Percentiles rank a stretch among this genome's conserved stretches.
These are phyloP conservation scores for Umimayanthus chanpuru DNA, from an alignment of 92 coral and sea anemone genomes.

Conservation along the genomic window DNA sequence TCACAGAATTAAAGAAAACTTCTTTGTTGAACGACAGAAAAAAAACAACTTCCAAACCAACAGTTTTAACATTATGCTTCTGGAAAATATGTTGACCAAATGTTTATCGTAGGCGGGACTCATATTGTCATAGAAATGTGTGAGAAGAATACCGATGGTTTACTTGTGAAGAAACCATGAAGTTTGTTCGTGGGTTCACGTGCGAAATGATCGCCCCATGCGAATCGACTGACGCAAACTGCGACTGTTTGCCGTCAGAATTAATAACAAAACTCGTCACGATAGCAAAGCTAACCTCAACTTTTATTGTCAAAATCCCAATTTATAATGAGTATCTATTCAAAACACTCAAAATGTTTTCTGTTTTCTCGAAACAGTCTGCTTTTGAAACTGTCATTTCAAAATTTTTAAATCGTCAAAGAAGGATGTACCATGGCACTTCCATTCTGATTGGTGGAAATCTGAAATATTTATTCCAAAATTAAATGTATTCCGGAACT, in stretches of 20 bases:
- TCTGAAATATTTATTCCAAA: constrained; percentile 70
- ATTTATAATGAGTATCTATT: constrained; percentile 8
- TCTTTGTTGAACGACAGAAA: background rate
- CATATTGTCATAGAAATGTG: background rate
- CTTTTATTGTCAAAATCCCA: background rate
- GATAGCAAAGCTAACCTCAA: background rate
- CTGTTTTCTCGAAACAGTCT: constrained; percentile 1
- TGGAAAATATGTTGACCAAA: background rate
- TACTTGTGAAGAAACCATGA: background rate
- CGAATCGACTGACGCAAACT: background rate
- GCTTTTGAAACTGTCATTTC: constrained; percentile 52
- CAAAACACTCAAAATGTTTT: constrained; percentile 1
- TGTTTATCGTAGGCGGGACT: constrained; percentile 21
- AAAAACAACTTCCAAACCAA: background rate
- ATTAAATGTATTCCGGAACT: constrained; percentile 93
- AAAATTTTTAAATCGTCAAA: constrained; percentile 73
- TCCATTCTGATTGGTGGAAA: constrained; percentile 62
- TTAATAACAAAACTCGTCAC: background rate
- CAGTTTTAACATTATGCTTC: background rate
- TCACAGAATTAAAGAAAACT: background rate
- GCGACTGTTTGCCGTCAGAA: background rate
- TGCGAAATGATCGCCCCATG: background rate
- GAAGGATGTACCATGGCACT: constrained; percentile 71
- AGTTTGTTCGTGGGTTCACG: background rate
- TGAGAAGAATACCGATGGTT: constrained; percentile 23